These are phyloP conservation scores for Tenualosa ilisha DNA, from an alignment of 2,797 vertebrate species.

Conservation along the genomic window DNA sequence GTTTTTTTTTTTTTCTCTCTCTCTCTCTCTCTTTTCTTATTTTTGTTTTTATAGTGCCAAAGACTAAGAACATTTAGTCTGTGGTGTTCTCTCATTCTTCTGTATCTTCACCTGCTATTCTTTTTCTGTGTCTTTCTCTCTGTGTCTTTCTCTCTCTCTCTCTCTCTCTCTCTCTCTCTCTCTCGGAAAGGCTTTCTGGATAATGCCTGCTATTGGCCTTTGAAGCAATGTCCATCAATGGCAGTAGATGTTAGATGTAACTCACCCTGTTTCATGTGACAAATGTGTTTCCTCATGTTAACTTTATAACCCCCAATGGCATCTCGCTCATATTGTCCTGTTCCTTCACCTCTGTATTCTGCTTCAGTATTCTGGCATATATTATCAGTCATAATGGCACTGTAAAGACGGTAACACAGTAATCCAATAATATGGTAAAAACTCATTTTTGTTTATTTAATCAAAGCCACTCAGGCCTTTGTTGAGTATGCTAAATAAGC, in stretches of 20 bases:
- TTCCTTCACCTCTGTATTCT: not conserved
- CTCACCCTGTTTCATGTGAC: not conserved
- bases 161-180: not conserved
- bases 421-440: not conserved
- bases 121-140: not conserved
- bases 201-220: not conserved
- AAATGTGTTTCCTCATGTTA: not conserved
- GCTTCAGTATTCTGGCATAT: not conserved
- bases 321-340: not conserved
- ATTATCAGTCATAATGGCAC: not conserved
- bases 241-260: constrained; percentile 9
- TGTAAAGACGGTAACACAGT: not conserved
- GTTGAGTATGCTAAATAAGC: not conserved
- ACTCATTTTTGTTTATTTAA: not conserved
- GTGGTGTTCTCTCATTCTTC: not conserved
- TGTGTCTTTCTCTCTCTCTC: not conserved
- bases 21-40: not conserved
- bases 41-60: not conserved
- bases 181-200: not conserved
- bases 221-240: not conserved
- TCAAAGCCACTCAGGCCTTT: not conserved
- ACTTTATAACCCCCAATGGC: not conserved
- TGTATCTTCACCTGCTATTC: not conserved
- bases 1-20: not conserved
- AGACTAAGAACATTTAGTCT: not conserved